phyloP scores from a whole-genome alignment of 2,888 invertebrate genomes.

The Mystacides longicornis region DNA sequence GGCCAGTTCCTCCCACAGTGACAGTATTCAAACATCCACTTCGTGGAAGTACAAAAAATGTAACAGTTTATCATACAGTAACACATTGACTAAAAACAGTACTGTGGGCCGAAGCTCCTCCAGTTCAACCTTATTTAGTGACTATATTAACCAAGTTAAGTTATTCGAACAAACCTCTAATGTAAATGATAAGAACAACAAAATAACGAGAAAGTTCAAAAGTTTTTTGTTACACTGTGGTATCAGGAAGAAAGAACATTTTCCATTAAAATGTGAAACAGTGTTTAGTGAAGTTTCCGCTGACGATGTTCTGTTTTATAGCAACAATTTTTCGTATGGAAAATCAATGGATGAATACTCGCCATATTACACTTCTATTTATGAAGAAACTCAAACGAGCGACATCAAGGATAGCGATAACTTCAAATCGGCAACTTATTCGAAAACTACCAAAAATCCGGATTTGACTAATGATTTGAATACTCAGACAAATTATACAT shows the following conservation, averaged over 20 bases:
- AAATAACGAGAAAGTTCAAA: slow-evolving; percentile 15
- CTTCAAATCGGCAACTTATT: too few relatives aligned
- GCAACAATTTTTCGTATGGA: slow-evolving; percentile 23
- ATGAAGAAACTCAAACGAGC: too few relatives aligned
- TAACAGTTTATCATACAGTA: slow-evolving; percentile 23
- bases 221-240: slow-evolving; percentile 3
- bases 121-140: slow-evolving; percentile 47
- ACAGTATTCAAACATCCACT: slow-evolving; percentile 31
- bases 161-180: slow-evolving; percentile 35
- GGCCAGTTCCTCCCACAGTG: not conserved
- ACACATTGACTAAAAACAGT: slow-evolving; percentile 25
- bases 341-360: not conserved
- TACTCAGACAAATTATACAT: too few relatives aligned
- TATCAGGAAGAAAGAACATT: not conserved
- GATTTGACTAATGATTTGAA: too few relatives aligned
- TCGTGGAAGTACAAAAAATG: slow-evolving; percentile 42
- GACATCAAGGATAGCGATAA: too few relatives aligned
- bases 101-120: slow-evolving; percentile 34
- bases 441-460: too few relatives aligned
- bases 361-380: too few relatives aligned
- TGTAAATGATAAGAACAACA: slow-evolving; percentile 27
- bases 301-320: slow-evolving; percentile 6
- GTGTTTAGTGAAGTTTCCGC: not conserved
- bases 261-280: slow-evolving; percentile 4
- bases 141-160: slow-evolving; percentile 45